Percentiles rank a stretch among this genome's conserved stretches.
Evolutionary conservation across 2,797 vertebrate genomes (phyloP).

Genomic region (Florisuga fusca): DNA sequence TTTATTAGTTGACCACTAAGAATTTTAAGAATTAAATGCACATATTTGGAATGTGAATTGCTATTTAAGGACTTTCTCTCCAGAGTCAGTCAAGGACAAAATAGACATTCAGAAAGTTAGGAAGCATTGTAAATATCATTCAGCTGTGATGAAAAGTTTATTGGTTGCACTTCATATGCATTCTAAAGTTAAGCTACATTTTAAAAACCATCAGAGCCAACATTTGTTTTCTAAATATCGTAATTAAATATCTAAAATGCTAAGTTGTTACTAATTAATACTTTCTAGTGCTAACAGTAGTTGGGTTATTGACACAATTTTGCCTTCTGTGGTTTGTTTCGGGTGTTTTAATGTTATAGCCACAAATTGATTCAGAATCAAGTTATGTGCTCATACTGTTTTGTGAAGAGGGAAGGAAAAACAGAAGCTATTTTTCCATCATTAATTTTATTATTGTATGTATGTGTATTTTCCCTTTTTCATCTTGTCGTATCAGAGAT

Average conservation of each 20-base stretch:
- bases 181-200: slow-evolving; percentile 10
- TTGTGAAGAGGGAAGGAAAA: background rate
- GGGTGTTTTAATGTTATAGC: background rate
- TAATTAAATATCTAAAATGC: background rate
- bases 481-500: background rate
- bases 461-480: background rate
- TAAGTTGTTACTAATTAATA: slow-evolving; percentile 17
- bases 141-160: slow-evolving; percentile 33
- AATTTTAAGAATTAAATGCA: background rate
- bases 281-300: background rate
- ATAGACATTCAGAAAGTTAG: background rate
- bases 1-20: background rate
- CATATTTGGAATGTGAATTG: background rate
- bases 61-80: background rate
- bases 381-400: background rate
- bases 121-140: background rate
- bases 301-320: background rate
- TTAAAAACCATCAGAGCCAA: background rate
- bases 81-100: background rate
- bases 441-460: background rate
- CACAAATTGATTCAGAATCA: background rate
- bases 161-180: background rate
- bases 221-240: background rate
- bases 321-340: background rate
- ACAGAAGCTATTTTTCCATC: background rate